Conservation (phyloP, 2,888 invertebrate species). For the Oxytorus armatus region DNA sequence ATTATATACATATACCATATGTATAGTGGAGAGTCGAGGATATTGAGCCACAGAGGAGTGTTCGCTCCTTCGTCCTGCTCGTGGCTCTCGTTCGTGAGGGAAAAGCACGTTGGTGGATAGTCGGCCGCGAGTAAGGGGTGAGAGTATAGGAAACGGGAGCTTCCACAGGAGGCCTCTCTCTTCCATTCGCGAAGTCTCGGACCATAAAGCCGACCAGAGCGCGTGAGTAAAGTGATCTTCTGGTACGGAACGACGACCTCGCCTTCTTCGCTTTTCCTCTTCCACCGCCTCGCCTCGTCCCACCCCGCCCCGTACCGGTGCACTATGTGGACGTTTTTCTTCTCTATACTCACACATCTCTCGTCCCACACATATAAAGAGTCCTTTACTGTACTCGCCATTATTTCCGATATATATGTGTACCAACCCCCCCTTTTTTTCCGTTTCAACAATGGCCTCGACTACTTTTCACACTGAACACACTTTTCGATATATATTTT, state of each 20-base stretch:
- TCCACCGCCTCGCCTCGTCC: too few relatives aligned
- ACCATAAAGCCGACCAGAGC: slow-evolving; percentile 77
- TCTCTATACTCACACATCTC: slow-evolving; percentile 47
- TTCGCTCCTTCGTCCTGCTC: slow-evolving; percentile 51
- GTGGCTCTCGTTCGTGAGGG: slow-evolving; percentile 69
- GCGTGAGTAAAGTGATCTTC: slow-evolving; percentile 78
- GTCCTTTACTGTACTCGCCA: slow-evolving; percentile 37
- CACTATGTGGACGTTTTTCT: slow-evolving; percentile 40
- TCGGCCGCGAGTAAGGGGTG: slow-evolving; percentile 63
- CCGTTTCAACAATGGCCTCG: slow-evolving; percentile 60
- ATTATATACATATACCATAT: slow-evolving; percentile 8
- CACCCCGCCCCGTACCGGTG: background rate
- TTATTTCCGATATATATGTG: slow-evolving; percentile 37
- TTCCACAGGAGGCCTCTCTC: slow-evolving; percentile 69
- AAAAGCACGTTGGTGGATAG: slow-evolving; percentile 64
- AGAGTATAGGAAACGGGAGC: slow-evolving; percentile 69
- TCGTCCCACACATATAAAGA: slow-evolving; percentile 39
- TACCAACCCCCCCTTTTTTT: slow-evolving; percentile 23
- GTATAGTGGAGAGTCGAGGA: slow-evolving; percentile 31
- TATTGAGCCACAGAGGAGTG: slow-evolving; percentile 38
- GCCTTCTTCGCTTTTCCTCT: slow-evolving; percentile 70
- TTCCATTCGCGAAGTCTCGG: slow-evolving; percentile 74
- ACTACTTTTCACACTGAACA: slow-evolving; percentile 54
- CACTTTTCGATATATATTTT: slow-evolving; percentile 52
- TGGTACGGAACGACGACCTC: slow-evolving; percentile 74